Conservation (phyloP, 37 sponge, comb jelly and placozoan species). For the Corticium candelabrum region DNA sequence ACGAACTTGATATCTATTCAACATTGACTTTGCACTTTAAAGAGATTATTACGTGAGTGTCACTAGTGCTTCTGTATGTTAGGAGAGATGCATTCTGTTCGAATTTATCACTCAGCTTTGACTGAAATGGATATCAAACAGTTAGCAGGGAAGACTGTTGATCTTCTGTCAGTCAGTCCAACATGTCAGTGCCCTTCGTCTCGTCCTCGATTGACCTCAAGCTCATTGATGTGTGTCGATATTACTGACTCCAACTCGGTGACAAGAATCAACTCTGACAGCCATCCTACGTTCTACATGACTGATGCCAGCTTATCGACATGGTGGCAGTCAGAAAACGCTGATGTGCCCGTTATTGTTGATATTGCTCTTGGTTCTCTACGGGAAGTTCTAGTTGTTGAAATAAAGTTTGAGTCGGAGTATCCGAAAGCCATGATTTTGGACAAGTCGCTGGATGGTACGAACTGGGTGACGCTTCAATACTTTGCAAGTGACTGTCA, state of each 20-base stretch:
- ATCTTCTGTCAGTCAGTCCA: conserved; percentile 23
- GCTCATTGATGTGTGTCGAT: conserved; percentile 18
- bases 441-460: conserved; percentile 53
- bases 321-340: conserved; percentile 59
- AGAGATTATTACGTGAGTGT: too few species aligned
- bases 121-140: conserved; percentile 26
- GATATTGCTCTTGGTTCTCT: conserved; percentile 35
- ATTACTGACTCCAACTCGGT: conserved; percentile 6
- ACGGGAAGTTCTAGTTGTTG: conserved; percentile 35
- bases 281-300: conserved; percentile 25
- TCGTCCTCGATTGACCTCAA: conserved; percentile 18
- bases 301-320: conserved; percentile 35
- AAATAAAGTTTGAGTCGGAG: conserved; percentile 35
- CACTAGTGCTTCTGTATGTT: not conserved
- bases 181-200: conserved; percentile 52
- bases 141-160: conserved; percentile 11
- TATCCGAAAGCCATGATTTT: conserved; percentile 37
- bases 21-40: too few species aligned
- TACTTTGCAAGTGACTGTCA: conserved; percentile 60
- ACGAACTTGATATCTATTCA: too few species aligned
- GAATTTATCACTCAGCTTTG: conserved; percentile 33
- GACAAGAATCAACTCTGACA: conserved; percentile 25
- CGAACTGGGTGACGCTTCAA: conserved; percentile 45
- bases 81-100: conserved; percentile 45
- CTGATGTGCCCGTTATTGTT: conserved; percentile 36